Conservation (phyloP, 2,888 invertebrate genomes). For the Apomyelois bistriatella region DNA sequence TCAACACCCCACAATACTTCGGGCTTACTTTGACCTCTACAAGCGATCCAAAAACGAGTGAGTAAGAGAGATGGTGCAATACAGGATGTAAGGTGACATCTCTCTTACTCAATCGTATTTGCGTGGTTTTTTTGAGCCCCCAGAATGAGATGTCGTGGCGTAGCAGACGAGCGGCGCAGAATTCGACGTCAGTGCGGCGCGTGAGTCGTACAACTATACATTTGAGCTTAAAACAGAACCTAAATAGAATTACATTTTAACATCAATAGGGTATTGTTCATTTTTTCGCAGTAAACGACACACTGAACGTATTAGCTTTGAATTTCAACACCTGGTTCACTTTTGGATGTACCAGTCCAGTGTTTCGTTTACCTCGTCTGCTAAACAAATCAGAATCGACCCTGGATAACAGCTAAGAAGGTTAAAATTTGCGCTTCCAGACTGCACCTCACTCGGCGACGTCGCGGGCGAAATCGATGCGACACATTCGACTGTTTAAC, state of each 20-base stretch:
- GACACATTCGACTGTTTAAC: constrained; percentile 42
- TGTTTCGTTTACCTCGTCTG: not conserved
- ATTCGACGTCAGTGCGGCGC: constrained; percentile 37
- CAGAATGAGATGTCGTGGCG: too few species aligned
- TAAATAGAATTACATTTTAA: constrained; percentile 1
- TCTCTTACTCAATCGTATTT: too few species aligned
- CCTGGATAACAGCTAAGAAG: not conserved
- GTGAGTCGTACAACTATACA: constrained; percentile 44
- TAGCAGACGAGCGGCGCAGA: not conserved
- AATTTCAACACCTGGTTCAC: too few species aligned
- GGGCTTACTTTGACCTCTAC: too few species aligned
- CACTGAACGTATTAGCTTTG: not conserved
- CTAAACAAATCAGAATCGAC: not conserved
- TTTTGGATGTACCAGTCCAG: not conserved
- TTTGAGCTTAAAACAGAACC: constrained; percentile 14
- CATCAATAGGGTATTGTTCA: not conserved
- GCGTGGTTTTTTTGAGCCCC: too few species aligned
- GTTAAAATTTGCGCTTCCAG: not conserved
- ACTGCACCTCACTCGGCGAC: not conserved
- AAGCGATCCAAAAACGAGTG: too few species aligned
- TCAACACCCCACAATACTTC: too few species aligned
- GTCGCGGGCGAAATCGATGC: constrained; percentile 18
- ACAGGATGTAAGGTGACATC: too few species aligned
- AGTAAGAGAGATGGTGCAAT: too few species aligned
- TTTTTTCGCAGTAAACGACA: not conserved